Evolutionary conservation across 1,140 invertebrate genomes (phyloP).

Genomic region (Cheumatopsyche charites): DNA sequence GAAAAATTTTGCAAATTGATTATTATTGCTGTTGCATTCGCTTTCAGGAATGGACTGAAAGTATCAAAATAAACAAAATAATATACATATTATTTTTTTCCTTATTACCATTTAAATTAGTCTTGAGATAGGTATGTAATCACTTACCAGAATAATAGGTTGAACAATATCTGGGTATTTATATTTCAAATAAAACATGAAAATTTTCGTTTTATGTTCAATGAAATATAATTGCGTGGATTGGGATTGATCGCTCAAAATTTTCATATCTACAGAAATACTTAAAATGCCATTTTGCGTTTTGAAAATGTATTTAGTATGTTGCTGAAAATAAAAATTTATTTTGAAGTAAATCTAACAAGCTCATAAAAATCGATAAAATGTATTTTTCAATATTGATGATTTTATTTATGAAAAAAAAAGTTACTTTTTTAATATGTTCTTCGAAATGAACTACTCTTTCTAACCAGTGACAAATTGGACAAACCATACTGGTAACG

Average conservation of each 20-base stretch:
- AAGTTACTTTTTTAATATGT: constrained; percentile 26
- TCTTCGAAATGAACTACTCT: constrained; percentile 17
- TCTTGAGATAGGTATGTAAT: too few relatives aligned
- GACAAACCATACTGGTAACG: constrained; percentile 29
- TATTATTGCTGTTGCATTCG: neutral
- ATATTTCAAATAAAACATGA: constrained; percentile 8
- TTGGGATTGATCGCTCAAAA: neutral
- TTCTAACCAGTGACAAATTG: constrained; percentile 27
- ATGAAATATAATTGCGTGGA: constrained; percentile 1
- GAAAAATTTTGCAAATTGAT: constrained; percentile 14
- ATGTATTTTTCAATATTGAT: neutral
- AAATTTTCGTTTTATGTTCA: constrained; percentile 11
- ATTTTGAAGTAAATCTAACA: too few relatives aligned
- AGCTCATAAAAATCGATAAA: too few relatives aligned
- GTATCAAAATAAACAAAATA: constrained; percentile 4
- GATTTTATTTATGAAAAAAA: too few relatives aligned
- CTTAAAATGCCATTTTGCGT: constrained; percentile 12
- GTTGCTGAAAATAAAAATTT: constrained; percentile 16
- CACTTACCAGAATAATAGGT: constrained; percentile 29
- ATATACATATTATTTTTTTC: neutral
- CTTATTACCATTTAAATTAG: too few relatives aligned
- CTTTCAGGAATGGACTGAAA: constrained; percentile 18
- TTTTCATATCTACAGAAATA: constrained; percentile 15
- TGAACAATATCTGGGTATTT: constrained; percentile 32
- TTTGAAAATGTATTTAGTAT: constrained; percentile 12